Base-by-base conservation (phyloP, 2,797 vertebrate genomes). In the Sebastes vulpes region DNA sequence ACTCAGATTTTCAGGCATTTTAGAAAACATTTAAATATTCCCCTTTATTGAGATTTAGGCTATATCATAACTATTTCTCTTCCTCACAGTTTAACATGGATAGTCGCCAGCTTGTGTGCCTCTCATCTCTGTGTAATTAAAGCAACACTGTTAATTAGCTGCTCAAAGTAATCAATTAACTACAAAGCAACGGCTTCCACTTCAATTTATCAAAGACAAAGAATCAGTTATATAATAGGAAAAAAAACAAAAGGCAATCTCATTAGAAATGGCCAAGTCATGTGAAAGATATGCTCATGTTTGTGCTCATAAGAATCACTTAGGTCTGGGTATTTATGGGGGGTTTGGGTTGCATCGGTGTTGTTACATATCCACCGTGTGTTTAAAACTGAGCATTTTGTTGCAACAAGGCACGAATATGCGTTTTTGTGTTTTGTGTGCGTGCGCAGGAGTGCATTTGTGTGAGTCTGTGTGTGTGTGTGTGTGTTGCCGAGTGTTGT, bases 401-500 rank as follows among this genome's bases (percentile, higher is more conserved):
- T 71, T 71, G 69, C 48, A 57, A 69, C 68, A 82, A 75, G 75
- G 75, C 74, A 60, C 16, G 8, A 56, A 80, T 86, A 61, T 86
- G 73, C 26, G 48, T 79, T 75, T 58, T 26, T 35, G 52, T 61
- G 29, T 79, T 75, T 48, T 60, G 38, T 69, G 52, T 73, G 71
- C 78, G 65, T 56, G 56, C 25, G 8, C 20, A 63, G 63, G 32
- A 52, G 88, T 85, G 81, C 42, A 54, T 90, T 76, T 85, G 81
- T 89, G 78, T 72, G 81, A 65, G 60, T 81, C 69, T 68, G 60
- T 81, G 75, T 85, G 89, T 85, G 35, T 35, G 32, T 84, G 38
- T 16, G 38, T 46, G 38, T 42, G 14, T 83, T 87, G 87, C 88
- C 84, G 53, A 81, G 91, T 91, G 89, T 92, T 92, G 96, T 95